These are phyloP conservation scores for Mya arenaria DNA, from an alignment of 1,140 invertebrate species.

Conservation along the genomic window DNA sequence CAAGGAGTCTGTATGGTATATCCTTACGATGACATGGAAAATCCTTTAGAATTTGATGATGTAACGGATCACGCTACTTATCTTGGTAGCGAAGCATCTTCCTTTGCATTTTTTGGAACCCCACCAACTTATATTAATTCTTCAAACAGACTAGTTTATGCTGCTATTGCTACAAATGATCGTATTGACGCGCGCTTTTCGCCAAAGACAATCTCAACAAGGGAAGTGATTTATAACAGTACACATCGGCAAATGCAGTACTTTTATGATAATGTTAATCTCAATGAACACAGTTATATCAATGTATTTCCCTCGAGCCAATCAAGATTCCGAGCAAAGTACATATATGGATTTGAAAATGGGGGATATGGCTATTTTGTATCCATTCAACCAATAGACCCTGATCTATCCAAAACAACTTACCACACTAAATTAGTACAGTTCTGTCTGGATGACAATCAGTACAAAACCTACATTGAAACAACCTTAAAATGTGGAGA, in stretches of 20 bases:
- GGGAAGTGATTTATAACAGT: slow-evolving; percentile 40
- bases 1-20: slow-evolving; percentile 57
- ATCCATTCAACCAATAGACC: slow-evolving; percentile 55
- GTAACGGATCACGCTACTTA: slow-evolving; percentile 25
- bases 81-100: slow-evolving; percentile 59
- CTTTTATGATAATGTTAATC: neutral
- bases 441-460: slow-evolving; percentile 56
- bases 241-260: slow-evolving; percentile 28
- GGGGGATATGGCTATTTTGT: slow-evolving; percentile 58
- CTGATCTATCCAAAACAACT: neutral
- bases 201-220: slow-evolving; percentile 58
- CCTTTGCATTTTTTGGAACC: slow-evolving; percentile 51
- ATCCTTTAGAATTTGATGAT: neutral
- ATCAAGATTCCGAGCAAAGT: slow-evolving; percentile 52
- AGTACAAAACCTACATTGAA: slow-evolving; percentile 62
- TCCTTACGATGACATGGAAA: slow-evolving; percentile 47
- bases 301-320: slow-evolving; percentile 38
- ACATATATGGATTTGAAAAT: slow-evolving; percentile 59
- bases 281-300: slow-evolving; percentile 44
- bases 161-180: slow-evolving; percentile 63
- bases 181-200: slow-evolving; percentile 41
- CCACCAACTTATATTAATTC: neutral
- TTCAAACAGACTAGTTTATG: slow-evolving; percentile 46
- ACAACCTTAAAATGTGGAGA: slow-evolving; percentile 45
- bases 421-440: slow-evolving; percentile 55